Percentiles rank a stretch among this genome's conserved stretches.
Evolutionary conservation across 2,113 vertebrate genomes (phyloP).

Genomic region (Plestiodon gilberti): DNA sequence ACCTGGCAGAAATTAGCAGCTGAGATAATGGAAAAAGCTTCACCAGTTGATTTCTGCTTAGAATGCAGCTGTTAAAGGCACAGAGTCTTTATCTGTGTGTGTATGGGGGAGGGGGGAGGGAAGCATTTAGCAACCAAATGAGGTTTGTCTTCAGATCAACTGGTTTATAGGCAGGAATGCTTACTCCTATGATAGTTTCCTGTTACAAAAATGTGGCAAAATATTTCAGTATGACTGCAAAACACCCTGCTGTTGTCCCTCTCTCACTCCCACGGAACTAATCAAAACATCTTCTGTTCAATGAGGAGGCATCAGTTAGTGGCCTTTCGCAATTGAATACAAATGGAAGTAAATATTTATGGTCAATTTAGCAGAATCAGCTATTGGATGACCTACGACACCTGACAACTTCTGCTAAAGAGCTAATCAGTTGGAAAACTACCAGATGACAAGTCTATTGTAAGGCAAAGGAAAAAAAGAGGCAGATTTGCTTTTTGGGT

Average conservation of each 20-base stretch:
- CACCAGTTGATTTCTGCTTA: background rate
- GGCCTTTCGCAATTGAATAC: slow-evolving; percentile 54
- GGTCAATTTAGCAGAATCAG: slow-evolving; percentile 78
- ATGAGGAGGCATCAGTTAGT: slow-evolving; percentile 43
- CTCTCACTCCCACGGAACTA: slow-evolving; percentile 31
- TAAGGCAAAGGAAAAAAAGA: slow-evolving; percentile 79
- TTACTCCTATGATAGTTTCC: background rate
- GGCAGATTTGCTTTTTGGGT: slow-evolving; percentile 73
- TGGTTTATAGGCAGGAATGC: background rate
- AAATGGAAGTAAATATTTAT: slow-evolving; percentile 78
- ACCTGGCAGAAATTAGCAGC: background rate
- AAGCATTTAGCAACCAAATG: background rate
- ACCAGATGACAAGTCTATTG: slow-evolving; percentile 81
- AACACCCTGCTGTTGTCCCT: slow-evolving; percentile 3
- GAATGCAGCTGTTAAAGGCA: background rate
- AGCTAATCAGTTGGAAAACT: slow-evolving; percentile 82
- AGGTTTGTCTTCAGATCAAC: background rate
- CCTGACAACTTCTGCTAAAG: slow-evolving; percentile 68
- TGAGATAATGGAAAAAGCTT: background rate
- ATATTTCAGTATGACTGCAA: background rate
- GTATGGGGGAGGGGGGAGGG: background rate
- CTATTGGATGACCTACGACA: slow-evolving; percentile 81
- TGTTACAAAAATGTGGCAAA: background rate
- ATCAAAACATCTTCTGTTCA: slow-evolving; percentile 44
- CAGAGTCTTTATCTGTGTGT: background rate